These are phyloP conservation scores for Zoanthus gigantus DNA, from an alignment of 92 coral and sea anemone genomes.

Conservation along the genomic window DNA sequence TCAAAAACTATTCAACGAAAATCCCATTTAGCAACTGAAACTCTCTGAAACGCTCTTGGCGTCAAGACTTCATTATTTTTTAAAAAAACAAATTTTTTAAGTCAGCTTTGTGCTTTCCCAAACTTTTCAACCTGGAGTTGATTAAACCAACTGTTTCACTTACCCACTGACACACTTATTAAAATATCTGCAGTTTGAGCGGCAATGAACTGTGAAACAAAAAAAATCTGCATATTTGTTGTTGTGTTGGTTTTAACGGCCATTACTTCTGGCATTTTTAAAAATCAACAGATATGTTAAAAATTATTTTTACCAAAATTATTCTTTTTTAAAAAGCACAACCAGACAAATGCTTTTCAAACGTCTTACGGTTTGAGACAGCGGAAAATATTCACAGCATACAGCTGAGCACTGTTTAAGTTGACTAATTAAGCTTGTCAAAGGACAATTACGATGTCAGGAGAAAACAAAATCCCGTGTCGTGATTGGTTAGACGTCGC, in stretches of 20 bases:
- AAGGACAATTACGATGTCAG: constrained; percentile 75
- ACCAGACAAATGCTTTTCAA: neutral
- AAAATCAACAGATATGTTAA: neutral
- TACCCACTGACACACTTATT: too few relatives aligned
- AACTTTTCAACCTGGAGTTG: too few relatives aligned
- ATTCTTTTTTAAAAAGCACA: neutral
- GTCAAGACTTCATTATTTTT: neutral
- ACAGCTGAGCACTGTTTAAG: neutral
- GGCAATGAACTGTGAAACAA: neutral
- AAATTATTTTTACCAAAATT: too few relatives aligned
- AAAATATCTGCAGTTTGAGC: neutral
- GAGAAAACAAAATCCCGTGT: constrained; percentile 40
- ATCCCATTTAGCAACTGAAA: neutral
- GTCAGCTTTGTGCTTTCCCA: neutral
- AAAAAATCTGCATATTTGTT: neutral
- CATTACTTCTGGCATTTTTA: neutral
- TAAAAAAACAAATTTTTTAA: neutral
- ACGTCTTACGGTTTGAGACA: neutral
- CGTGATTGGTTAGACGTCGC: constrained; percentile 76
- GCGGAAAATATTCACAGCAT: neutral
- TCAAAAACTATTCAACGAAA: neutral
- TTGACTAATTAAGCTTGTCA: constrained; percentile 69
- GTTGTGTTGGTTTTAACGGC: neutral
- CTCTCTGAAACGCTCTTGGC: too few relatives aligned
- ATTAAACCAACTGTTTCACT: too few relatives aligned